Evolutionary conservation across 1,140 invertebrate species (phyloP), one percentile per base, ranked within the genome.

Genomic region (Ostrea edulis): DNA sequence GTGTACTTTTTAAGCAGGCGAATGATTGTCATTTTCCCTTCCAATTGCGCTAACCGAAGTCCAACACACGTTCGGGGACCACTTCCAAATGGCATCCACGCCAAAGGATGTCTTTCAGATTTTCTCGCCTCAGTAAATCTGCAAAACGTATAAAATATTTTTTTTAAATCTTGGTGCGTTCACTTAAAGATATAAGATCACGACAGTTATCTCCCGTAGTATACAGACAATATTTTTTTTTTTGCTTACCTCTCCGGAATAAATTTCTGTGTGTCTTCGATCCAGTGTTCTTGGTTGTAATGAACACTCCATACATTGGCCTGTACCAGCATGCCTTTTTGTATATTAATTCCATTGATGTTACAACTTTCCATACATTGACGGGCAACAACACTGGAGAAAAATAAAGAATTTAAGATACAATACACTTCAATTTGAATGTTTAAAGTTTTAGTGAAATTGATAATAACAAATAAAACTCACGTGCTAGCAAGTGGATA

Each of bases 61-160:
- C 95, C 95, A 14, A 95, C 94, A 91, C 95, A 96, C 71, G 94
- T 93, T 83, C 95, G 89, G 0, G 95, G 95, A 29, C 95, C 95
- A 11, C 93, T 94, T 0, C 94, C 94, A 86, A 95, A 95, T 0
- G 94, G 93, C 85, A 95, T 89, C 90, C 91, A 95, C 11, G 93
- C 90, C 88, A 92, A 91, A 11, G 91, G 92, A 84, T 94, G 92
- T 55, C 92, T 90, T 8, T 54, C 89, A 2, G 82, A 82, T 89
- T 90, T 91, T 17, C 86, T 90, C 58, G 94, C 93, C 8, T 90
- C 84, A 11, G 85, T 87, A 88, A 95, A 95, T 90, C 94, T 95
- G 89, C 0, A 91, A 89, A 71, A 22, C 58, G 81, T 77, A 91
- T 86, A 82, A 53, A 44, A 54, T 4, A 8, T 20, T 83, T 53